Evolutionary conservation across 2,888 invertebrate genomes (phyloP).

Genomic region (Thyatira batis): DNA sequence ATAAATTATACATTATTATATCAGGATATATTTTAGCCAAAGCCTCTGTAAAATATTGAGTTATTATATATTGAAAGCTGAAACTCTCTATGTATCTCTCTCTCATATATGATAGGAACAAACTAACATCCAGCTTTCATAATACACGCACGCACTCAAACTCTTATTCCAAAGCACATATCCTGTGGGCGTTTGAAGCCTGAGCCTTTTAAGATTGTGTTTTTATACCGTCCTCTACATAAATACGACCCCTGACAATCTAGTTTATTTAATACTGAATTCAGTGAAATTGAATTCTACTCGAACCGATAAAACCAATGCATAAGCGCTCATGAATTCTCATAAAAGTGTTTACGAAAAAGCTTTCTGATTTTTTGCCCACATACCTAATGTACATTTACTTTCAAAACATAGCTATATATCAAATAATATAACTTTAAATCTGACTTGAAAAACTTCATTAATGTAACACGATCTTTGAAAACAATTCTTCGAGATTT

Average conservation of each 20-base stretch:
- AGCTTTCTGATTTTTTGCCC: slow-evolving; percentile 9
- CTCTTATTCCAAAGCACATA: slow-evolving; percentile 36
- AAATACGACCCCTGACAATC: slow-evolving; percentile 53
- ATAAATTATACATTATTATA: too few relatives aligned
- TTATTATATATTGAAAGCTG: slow-evolving; percentile 22
- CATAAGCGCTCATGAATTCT: slow-evolving; percentile 44
- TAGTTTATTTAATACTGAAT: slow-evolving; percentile 57
- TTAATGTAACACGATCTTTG: background rate
- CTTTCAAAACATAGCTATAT: background rate
- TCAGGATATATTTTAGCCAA: slow-evolving; percentile 1
- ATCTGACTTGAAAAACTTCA: too few relatives aligned
- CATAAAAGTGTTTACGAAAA: slow-evolving; percentile 52
- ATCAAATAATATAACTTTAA: too few relatives aligned
- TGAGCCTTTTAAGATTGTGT: slow-evolving; percentile 48
- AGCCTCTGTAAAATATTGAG: too few relatives aligned
- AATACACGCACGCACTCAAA: slow-evolving; percentile 27
- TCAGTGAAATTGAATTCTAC: slow-evolving; percentile 52
- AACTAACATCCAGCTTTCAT: slow-evolving; percentile 24
- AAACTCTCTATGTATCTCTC: too few relatives aligned
- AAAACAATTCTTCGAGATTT: background rate
- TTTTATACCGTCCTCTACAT: slow-evolving; percentile 50
- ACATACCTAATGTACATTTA: background rate
- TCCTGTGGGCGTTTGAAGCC: slow-evolving; percentile 46
- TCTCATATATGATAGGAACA: slow-evolving; percentile 38
- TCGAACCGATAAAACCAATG: slow-evolving; percentile 43